Conservation (phyloP, 2,888 invertebrate genomes). For the Zhengitettix transpicula region DNA sequence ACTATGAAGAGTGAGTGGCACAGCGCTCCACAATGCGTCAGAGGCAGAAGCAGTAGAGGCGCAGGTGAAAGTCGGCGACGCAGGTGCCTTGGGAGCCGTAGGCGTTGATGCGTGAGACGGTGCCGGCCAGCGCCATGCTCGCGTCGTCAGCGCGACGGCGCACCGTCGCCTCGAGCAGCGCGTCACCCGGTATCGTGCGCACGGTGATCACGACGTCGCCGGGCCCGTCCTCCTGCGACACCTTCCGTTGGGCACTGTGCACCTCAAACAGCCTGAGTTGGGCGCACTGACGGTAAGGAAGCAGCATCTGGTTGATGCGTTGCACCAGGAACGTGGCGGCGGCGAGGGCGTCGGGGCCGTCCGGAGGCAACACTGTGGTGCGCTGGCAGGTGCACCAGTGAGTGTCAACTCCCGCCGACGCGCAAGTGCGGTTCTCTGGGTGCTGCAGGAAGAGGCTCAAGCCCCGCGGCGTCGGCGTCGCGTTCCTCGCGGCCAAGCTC, state of each 20-base stretch:
- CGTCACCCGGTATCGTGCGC: too few species aligned
- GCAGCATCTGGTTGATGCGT: conserved; percentile 45
- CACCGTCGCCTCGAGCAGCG: too few species aligned
- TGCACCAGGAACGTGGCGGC: conserved; percentile 44
- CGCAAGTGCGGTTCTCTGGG: conserved; percentile 54
- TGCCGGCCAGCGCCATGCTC: too few species aligned
- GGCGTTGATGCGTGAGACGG: too few species aligned
- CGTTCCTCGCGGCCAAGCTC: background rate
- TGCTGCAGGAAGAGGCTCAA: conserved; percentile 65
- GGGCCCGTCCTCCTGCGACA: too few species aligned
- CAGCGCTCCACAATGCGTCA: too few species aligned
- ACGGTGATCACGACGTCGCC: too few species aligned
- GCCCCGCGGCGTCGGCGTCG: conserved; percentile 27
- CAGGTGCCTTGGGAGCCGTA: too few species aligned
- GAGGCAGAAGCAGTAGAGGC: too few species aligned
- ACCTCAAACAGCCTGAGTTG: conserved; percentile 42
- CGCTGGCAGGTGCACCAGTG: conserved; percentile 83
- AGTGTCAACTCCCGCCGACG: conserved; percentile 55
- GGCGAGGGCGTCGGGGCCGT: conserved; percentile 34
- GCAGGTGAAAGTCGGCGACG: too few species aligned
- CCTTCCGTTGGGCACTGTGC: conserved; percentile 31
- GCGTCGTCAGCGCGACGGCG: too few species aligned
- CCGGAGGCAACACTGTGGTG: conserved; percentile 35
- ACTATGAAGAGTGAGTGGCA: too few species aligned
- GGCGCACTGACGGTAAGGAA: conserved; percentile 45